phyloP scores from a whole-genome alignment of 92 coral and sea anemone species.

The Heliopora coerulea region DNA sequence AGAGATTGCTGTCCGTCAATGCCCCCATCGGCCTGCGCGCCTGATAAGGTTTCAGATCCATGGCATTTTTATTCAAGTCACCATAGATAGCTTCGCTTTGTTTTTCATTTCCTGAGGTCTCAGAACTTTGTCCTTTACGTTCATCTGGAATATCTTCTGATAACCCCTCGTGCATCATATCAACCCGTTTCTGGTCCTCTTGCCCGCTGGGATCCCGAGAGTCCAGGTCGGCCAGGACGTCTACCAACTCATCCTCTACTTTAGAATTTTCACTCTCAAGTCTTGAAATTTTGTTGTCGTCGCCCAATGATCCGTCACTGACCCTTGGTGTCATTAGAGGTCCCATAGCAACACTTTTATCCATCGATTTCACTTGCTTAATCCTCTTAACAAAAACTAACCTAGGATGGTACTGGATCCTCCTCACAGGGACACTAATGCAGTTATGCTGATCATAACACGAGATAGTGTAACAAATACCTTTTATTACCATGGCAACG shows the following conservation, averaged over 20 bases:
- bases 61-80: constrained; percentile 2
- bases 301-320: constrained; percentile 3
- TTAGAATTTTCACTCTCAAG: not conserved
- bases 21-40: constrained; percentile 42
- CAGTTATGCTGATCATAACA: constrained; percentile 54
- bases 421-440: constrained; percentile 74
- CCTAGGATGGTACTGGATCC: constrained; percentile 65
- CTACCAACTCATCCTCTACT: constrained; percentile 16
- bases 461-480: constrained; percentile 31
- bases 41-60: constrained; percentile 19
- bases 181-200: not conserved
- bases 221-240: constrained; percentile 8
- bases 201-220: not conserved
- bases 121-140: not conserved
- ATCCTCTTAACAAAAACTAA: constrained; percentile 55
- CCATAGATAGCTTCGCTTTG: not conserved
- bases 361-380: not conserved
- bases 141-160: constrained; percentile 6
- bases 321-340: not conserved
- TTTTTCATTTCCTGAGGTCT: not conserved
- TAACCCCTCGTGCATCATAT: not conserved
- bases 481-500: constrained; percentile 41
- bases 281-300: not conserved
- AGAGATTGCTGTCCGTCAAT: constrained; percentile 32
- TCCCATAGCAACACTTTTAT: not conserved